phyloP scores from a whole-genome alignment of 2,888 invertebrate genomes.

The Ernsta delagoae region DNA sequence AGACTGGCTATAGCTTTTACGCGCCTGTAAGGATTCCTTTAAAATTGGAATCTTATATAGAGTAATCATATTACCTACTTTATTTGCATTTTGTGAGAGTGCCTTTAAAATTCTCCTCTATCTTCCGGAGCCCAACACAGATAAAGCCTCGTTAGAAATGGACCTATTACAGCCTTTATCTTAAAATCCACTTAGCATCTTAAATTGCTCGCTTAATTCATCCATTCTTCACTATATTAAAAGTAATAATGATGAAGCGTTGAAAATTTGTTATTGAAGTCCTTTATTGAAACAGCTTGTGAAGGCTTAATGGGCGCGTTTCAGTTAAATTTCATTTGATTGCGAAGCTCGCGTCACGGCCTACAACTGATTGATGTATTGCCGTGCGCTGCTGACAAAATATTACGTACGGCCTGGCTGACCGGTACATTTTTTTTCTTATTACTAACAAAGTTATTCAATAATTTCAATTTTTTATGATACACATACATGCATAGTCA shows the following conservation, averaged over 20 bases:
- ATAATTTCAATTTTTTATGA: too few species aligned
- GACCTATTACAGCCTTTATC: not conserved
- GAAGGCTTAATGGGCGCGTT: constrained; percentile 57
- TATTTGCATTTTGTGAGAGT: not conserved
- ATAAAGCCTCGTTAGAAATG: constrained; percentile 4
- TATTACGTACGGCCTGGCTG: constrained; percentile 53
- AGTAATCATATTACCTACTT: too few species aligned
- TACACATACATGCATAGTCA: too few species aligned
- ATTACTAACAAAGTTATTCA: not conserved
- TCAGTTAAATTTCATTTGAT: constrained; percentile 83
- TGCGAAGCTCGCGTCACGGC: constrained; percentile 66
- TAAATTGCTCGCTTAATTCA: constrained; percentile 1
- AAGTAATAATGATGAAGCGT: constrained; percentile 24
- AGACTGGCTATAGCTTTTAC: too few species aligned
- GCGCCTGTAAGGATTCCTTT: too few species aligned
- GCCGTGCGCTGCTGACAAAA: constrained; percentile 60
- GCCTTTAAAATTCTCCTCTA: too few species aligned
- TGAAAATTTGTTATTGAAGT: constrained; percentile 32
- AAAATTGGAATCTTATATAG: too few species aligned
- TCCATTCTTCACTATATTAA: constrained; percentile 21
- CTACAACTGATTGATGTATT: constrained; percentile 78
- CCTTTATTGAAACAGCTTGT: constrained; percentile 50
- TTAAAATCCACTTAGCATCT: constrained; percentile 2
- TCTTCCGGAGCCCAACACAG: not conserved
- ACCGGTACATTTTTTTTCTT: constrained; percentile 1